These are phyloP conservation scores for Abscondita cerata DNA, from an alignment of 2,888 invertebrate species.

Conservation along the genomic window DNA sequence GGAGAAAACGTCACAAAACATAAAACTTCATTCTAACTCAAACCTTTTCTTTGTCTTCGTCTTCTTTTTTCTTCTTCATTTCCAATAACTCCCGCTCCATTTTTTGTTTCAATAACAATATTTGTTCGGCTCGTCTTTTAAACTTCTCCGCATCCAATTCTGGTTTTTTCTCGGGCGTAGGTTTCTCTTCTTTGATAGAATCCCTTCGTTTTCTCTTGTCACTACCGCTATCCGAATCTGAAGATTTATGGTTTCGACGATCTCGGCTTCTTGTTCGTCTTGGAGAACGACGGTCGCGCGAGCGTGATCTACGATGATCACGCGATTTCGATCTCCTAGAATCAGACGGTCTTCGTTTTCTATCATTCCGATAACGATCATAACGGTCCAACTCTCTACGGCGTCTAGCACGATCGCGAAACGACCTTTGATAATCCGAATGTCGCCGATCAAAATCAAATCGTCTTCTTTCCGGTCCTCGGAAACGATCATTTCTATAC, in stretches of 20 bases:
- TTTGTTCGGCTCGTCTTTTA: conserved; percentile 58
- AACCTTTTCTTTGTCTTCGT: conserved; percentile 51
- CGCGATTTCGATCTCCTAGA: conserved; percentile 46
- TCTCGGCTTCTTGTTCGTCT: conserved; percentile 58
- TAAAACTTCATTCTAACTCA: conserved; percentile 6
- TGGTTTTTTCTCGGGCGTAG: conserved; percentile 42
- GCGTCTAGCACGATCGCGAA: conserved; percentile 29
- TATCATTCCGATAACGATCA: conserved; percentile 18
- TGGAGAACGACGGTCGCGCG: conserved; percentile 56
- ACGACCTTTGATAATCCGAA: conserved; percentile 29
- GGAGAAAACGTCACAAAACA: not conserved
- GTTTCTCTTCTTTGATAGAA: conserved; percentile 30
- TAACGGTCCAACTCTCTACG: conserved; percentile 31
- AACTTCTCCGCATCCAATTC: conserved; percentile 52
- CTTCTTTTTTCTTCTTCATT: conserved; percentile 64
- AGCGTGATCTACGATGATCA: conserved; percentile 45
- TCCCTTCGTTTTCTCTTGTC: conserved; percentile 20
- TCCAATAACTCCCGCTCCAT: conserved; percentile 66
- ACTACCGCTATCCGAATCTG: conserved; percentile 35
- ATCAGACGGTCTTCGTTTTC: conserved; percentile 35
- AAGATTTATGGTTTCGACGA: conserved; percentile 37
- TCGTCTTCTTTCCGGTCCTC: conserved; percentile 44
- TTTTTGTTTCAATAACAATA: conserved; percentile 65
- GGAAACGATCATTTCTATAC: conserved; percentile 36
- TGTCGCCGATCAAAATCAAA: conserved; percentile 34